Conservation (phyloP, 2,888 invertebrate genomes). For the Neoitamus cyanurus region DNA sequence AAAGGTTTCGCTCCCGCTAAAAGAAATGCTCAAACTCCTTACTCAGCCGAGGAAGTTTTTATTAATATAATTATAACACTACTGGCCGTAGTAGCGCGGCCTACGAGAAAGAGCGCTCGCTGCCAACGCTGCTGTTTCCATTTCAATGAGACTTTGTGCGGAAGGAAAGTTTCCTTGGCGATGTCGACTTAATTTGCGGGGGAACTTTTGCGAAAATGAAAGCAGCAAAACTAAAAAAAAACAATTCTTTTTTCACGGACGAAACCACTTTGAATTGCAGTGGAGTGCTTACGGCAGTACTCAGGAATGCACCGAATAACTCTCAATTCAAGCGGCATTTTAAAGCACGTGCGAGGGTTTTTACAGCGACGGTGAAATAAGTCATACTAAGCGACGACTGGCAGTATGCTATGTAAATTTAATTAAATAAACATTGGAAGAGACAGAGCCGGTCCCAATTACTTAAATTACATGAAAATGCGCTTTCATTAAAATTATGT, state of each 20-base stretch:
- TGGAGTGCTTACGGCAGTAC: neutral
- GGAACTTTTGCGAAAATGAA: neutral
- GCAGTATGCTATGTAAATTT: neutral
- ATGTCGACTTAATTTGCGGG: conserved; percentile 10
- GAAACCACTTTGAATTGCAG: neutral
- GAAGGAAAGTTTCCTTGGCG: conserved; percentile 12
- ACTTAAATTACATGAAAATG: no score
- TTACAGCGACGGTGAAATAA: neutral
- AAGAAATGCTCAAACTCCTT: conserved; percentile 10
- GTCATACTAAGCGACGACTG: neutral
- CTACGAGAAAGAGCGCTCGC: neutral
- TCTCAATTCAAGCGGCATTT: neutral
- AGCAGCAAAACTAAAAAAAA: neutral
- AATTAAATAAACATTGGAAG: neutral
- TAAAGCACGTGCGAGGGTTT: neutral
- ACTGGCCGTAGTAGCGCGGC: neutral
- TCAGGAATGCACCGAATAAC: neutral
- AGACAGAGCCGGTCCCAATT: no score
- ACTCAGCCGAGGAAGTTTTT: conserved; percentile 4
- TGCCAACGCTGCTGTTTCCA: neutral
- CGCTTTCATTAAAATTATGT: neutral
- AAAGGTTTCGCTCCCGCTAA: conserved; percentile 14
- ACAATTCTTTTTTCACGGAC: neutral
- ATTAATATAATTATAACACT: conserved; percentile 28
- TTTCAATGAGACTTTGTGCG: neutral